Percentiles rank a stretch among this genome's conserved stretches.
Evolutionary conservation across 2,797 vertebrate species (phyloP).

Genomic region (Clarias platycephalus): DNA sequence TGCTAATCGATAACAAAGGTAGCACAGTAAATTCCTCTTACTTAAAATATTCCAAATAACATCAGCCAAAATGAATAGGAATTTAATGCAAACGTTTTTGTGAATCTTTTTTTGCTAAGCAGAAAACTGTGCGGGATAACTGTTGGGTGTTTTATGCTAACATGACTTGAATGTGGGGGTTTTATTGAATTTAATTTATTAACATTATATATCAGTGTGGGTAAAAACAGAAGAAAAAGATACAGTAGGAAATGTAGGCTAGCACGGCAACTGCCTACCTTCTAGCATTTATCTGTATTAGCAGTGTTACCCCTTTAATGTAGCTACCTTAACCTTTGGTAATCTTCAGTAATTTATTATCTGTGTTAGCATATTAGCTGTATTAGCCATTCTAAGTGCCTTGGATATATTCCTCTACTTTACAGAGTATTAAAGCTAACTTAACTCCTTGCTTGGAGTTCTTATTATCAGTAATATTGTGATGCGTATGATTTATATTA

Average conservation of each 20-base stretch:
- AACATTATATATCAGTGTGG: not conserved
- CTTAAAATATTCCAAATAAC: not conserved
- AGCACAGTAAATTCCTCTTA: not conserved
- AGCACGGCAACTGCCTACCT: not conserved
- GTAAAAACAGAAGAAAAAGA: not conserved
- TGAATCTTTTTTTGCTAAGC: not conserved
- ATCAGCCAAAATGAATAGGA: not conserved
- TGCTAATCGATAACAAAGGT: not conserved
- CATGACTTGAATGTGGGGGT: not conserved
- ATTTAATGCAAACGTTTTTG: not conserved
- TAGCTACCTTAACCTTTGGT: not conserved
- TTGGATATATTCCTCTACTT: not conserved
- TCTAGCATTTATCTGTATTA: not conserved
- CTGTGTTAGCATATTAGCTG: not conserved
- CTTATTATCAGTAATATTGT: not conserved
- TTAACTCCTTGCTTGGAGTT: not conserved
- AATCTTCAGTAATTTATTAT: not conserved
- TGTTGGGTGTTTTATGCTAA: not conserved
- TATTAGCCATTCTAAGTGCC: not conserved
- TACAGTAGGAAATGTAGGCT: not conserved
- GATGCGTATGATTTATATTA: not conserved
- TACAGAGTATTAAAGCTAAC: not conserved
- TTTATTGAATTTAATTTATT: not conserved
- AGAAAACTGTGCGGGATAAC: not conserved
- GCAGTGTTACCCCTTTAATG: not conserved